Base-by-base conservation (phyloP, 2,797 vertebrate genomes). In the Propithecus perrieri region DNA sequence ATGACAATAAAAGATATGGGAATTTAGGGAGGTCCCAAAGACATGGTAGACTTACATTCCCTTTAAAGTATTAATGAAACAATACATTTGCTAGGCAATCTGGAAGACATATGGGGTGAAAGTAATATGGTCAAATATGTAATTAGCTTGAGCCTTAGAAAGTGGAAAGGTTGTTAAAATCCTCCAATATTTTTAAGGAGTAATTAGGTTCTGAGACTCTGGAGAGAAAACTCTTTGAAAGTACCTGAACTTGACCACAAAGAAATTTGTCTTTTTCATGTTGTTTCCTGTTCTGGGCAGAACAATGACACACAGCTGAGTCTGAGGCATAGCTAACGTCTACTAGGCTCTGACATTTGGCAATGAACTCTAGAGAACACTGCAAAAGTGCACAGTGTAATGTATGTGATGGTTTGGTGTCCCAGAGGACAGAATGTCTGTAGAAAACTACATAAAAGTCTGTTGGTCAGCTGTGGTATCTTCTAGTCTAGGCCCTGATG, bases 1-100 rank as follows among this genome's bases (percentile, higher is more conserved):
- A 90, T 87, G n/a, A 74, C 26, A 94, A 96, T n/a, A 69, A 75
- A 95, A 15, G 8, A 83, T 63, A 92, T 3, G 55, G 53, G 18
- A 85, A 75, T 84, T 69, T 57, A 93, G 71, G 35, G n/a, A 80
- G 7, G 50, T 63, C 20, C 33, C 24, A 48, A 89, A 93, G 6
- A 87, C 11, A 90, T 24, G 43, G n/a, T 9, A 74, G 53, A 67
- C 79, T 84, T 84, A 48, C n/a, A 65, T 9, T 71, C 48, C 33
- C n/a, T 83, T 78, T 75, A 41, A 94, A 75, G 28, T 87, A 57
- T 53, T 67, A 69, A 69, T 79, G 57, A 88, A 88, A 76, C n/a
- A 80, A 71, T 65, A 38, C 7, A 88, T 85, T 43, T 72, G 15
- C 15, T 48, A 81, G n/a, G 28, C 59, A 91, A 91, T 75, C 28